Conservation (phyloP, 2,797 vertebrate species). For the Monodelphis domestica region DNA sequence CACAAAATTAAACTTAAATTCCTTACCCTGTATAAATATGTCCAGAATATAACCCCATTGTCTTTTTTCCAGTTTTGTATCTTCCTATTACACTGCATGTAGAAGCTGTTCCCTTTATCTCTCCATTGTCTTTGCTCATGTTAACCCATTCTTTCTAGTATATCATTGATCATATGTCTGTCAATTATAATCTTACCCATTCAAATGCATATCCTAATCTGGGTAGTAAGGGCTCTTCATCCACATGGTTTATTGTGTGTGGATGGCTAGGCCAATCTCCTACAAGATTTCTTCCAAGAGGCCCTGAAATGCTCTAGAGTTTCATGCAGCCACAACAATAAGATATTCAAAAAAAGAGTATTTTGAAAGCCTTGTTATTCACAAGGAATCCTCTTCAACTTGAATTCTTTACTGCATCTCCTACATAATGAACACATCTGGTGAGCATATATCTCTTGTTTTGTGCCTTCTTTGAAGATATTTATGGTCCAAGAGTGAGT, state of each 20-base stretch:
- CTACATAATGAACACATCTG: not conserved
- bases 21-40: not conserved
- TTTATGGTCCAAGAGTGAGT: not conserved
- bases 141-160: not conserved
- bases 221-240: not conserved
- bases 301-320: not conserved
- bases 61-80: not conserved
- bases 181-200: not conserved
- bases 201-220: not conserved
- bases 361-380: not conserved
- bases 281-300: not conserved
- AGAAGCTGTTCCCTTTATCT: not conserved
- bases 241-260: not conserved
- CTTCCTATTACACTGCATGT: not conserved
- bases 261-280: not conserved
- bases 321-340: not conserved
- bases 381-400: not conserved
- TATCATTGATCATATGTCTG: not conserved
- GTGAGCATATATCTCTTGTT: not conserved
- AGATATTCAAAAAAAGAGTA: not conserved
- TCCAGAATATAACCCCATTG: not conserved
- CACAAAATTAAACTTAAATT: not conserved
- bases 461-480: not conserved
- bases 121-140: not conserved
- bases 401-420: not conserved